phyloP scores from a whole-genome alignment of 2,797 vertebrate species.

The Hydrocynus forskahlii region DNA sequence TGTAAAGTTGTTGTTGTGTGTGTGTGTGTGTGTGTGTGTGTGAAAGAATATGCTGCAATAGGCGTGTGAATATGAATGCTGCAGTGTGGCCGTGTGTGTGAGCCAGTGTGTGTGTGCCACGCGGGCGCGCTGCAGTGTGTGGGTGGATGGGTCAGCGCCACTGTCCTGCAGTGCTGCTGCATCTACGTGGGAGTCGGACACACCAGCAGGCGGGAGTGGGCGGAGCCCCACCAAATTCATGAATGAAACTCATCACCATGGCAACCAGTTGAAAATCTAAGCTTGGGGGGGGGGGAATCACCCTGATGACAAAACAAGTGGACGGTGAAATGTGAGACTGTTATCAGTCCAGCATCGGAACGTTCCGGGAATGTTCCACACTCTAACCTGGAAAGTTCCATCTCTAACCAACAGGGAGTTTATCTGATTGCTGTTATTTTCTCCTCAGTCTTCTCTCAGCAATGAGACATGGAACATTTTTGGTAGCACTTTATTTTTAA shows the following conservation, averaged over 20 bases:
- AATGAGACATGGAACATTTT: no score
- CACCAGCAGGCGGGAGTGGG: conserved; percentile 5
- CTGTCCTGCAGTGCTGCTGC: conserved; percentile 52
- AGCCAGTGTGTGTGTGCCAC: not conserved
- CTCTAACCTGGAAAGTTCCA: not conserved
- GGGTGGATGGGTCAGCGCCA: conserved; percentile 52
- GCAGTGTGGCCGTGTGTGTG: conserved; percentile 12
- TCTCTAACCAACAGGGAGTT: conserved; percentile 10
- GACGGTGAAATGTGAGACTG: not conserved
- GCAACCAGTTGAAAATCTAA: conserved; percentile 52
- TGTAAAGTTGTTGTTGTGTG: not conserved
- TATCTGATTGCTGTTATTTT: conserved; percentile 20
- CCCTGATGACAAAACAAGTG: not conserved
- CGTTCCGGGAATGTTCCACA: not conserved
- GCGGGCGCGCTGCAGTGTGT: conserved; percentile 37
- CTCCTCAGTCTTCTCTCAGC: not conserved
- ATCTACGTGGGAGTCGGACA: conserved; percentile 43
- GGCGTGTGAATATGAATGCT: conserved; percentile 30
- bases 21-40: conserved; percentile 20
- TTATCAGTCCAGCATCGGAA: not conserved
- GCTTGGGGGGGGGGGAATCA: not conserved
- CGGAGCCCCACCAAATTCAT: conserved; percentile 54
- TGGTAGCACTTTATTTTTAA: no score
- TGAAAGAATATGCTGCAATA: not conserved
- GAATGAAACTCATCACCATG: conserved; percentile 64